phyloP scores from a whole-genome alignment of 2,797 vertebrate genomes.

The Siniperca obscura region DNA sequence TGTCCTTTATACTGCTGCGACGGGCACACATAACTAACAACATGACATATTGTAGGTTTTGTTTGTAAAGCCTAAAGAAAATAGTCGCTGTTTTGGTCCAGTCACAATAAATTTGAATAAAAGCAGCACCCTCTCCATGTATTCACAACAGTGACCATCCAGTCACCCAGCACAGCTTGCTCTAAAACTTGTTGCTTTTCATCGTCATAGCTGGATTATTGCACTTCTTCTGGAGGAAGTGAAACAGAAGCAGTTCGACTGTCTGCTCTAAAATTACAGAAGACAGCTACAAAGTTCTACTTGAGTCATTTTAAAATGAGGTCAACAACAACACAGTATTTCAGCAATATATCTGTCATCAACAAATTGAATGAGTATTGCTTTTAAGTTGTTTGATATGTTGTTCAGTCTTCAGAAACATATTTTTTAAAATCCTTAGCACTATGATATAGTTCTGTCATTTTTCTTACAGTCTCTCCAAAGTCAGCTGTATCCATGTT shows the following conservation, averaged over 20 bases:
- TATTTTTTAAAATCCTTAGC: slow-evolving; percentile 32
- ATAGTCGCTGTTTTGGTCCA: slow-evolving; percentile 67
- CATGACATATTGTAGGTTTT: slow-evolving; percentile 62
- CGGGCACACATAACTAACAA: slow-evolving; percentile 67
- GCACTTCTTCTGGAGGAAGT: slow-evolving; percentile 76
- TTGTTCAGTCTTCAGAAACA: slow-evolving; percentile 74
- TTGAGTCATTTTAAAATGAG: slow-evolving; percentile 62
- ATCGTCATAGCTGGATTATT: slow-evolving; percentile 67
- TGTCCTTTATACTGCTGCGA: slow-evolving; percentile 51
- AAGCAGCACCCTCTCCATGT: slow-evolving; percentile 39
- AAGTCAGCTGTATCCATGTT: slow-evolving; percentile 9
- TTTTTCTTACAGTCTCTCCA: slow-evolving; percentile 13
- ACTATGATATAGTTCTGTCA: slow-evolving; percentile 43
- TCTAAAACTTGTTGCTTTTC: slow-evolving; percentile 51
- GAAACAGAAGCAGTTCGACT: slow-evolving; percentile 46
- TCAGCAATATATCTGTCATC: slow-evolving; percentile 74
- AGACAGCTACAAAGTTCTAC: slow-evolving; percentile 65
- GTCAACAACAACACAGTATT: slow-evolving; percentile 67
- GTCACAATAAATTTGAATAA: slow-evolving; percentile 57
- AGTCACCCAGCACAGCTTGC: slow-evolving; percentile 5
- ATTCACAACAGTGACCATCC: background rate
- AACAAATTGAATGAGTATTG: slow-evolving; percentile 82
- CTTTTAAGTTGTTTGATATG: slow-evolving; percentile 83
- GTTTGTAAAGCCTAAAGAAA: slow-evolving; percentile 62
- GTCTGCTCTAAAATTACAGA: slow-evolving; percentile 57